phyloP scores from a whole-genome alignment of 2,888 invertebrate genomes.

The Apamea epomidion region DNA sequence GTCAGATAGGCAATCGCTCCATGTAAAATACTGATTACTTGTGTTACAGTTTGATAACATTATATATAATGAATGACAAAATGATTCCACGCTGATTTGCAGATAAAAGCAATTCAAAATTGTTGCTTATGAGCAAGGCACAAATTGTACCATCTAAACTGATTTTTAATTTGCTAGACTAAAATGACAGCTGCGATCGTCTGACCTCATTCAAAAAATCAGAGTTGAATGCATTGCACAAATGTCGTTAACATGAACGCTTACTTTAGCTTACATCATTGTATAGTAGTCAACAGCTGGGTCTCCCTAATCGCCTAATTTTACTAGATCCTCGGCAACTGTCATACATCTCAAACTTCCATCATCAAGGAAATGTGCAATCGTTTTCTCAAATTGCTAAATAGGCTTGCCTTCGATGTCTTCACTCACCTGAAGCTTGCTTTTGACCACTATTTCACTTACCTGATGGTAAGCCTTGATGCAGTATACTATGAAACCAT shows the following conservation, averaged over 20 bases:
- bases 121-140: background rate
- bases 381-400: background rate
- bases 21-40: too few species aligned
- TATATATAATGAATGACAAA: background rate
- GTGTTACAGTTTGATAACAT: slow-evolving; percentile 16
- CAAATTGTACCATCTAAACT: background rate
- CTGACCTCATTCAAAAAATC: too few species aligned
- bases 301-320: background rate
- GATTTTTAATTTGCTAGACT: too few species aligned
- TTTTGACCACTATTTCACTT: background rate
- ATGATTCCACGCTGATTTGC: background rate
- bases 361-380: background rate
- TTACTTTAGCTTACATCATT: background rate
- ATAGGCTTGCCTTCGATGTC: background rate
- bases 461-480: background rate
- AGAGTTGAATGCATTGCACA: background rate
- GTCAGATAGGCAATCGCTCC: too few species aligned
- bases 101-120: background rate
- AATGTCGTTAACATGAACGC: background rate
- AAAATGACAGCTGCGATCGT: too few species aligned
- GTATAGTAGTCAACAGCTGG: background rate
- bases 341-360: background rate
- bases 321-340: background rate
- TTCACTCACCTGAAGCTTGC: background rate
- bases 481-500: background rate